Conservation (phyloP, 2,113 vertebrate genomes). For the Mus spicilegus region DNA sequence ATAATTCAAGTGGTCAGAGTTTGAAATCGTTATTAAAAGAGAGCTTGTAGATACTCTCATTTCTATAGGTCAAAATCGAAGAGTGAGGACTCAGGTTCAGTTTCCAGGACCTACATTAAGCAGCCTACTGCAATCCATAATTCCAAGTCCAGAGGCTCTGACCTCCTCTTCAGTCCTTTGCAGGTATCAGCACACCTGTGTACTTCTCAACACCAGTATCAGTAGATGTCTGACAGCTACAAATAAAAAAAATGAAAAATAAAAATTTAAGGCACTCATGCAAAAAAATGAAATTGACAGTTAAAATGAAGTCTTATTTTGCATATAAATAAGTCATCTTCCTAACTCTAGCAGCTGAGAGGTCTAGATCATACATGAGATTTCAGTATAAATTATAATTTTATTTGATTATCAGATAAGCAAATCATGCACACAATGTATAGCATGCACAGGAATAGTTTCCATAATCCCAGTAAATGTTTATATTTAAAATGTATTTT, state of each 20-base stretch:
- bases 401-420: background rate
- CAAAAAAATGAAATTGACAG: background rate
- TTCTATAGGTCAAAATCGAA: background rate
- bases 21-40: background rate
- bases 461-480: background rate
- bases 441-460: background rate
- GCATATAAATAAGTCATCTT: background rate
- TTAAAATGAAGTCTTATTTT: slow-evolving; percentile 18
- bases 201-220: background rate
- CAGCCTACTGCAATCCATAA: too few relatives aligned
- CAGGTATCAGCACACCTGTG: background rate
- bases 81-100: background rate
- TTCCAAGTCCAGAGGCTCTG: background rate
- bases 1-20: background rate
- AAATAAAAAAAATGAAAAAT: background rate
- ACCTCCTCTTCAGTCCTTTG: background rate
- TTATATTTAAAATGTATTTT: background rate
- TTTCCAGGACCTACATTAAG: background rate
- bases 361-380: background rate
- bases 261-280: background rate
- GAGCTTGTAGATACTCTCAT: slow-evolving; percentile 1
- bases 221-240: background rate
- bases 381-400: background rate
- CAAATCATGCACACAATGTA: background rate
- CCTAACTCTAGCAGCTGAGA: background rate